Evolutionary conservation across 2,888 invertebrate species (phyloP), one percentile per base, ranked within the genome.

Genomic region (Cephus spinipes): DNA sequence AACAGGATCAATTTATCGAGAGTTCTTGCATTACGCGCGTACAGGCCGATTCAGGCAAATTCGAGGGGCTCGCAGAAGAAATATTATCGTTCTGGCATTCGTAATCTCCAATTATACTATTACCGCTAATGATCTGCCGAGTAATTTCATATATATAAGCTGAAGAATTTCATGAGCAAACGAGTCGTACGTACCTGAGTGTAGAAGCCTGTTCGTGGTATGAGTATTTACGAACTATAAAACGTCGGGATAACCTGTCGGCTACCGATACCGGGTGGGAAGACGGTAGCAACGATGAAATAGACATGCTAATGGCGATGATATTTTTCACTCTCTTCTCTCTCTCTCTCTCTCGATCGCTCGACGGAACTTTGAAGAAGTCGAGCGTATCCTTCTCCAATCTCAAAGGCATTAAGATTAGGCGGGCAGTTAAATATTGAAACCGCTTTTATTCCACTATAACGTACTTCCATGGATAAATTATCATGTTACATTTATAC

Each of bases 401-500:
- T 71, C 71, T 71, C 31, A 55, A 69, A 71, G 71, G 71, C 71
- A 71, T 71, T 71, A 71, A 71, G 71, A 71, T 71, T 32, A 71
- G 71, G 32, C 71, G 12, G 71, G 71, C 71, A 71, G 71, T 77
- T 87, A 88, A 90, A 89, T 91, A 90, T 89, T 90, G 89, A 90
- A 90, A 91, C 90, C 88, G 88, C 82, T 87, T 91, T 91, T 91
- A 90, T 90, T 91, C 88, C 85, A 84, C 89, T 89, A 88, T 89
- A 86, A 87, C 89, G 85, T 88, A 87, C 86, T 87, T 89, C 85
- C 86, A 89, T 88, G 88, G 90, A 90, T 90, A 89, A 90, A 90
- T 90, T 90, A 89, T 90, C 88, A 89, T 90, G 85, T 89, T 91
- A 90, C 90, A 90, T 90, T 91, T 90, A 90, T 91, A 91, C 90